These are phyloP conservation scores for Aurelia coerulea DNA, from an alignment of 30 jellyfish, hydroid and myxozoan species.

Conservation along the genomic window DNA sequence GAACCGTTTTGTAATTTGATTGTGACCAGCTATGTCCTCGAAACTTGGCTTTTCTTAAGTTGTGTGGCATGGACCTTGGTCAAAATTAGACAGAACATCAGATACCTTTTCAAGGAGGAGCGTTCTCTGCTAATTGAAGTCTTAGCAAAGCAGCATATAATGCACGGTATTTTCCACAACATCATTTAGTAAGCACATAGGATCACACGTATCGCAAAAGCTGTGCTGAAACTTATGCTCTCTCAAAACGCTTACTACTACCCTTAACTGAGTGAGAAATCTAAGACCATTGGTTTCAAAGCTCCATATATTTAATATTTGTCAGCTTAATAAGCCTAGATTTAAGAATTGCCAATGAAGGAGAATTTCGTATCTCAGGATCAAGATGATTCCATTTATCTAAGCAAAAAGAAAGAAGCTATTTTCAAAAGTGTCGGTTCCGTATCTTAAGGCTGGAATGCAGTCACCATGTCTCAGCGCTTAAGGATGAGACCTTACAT, in stretches of 20 bases:
- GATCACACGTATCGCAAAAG: not conserved
- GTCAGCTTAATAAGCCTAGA: not conserved
- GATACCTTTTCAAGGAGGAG: no score
- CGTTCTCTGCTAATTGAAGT: not conserved
- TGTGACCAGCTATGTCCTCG: no score
- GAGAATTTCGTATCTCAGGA: not conserved
- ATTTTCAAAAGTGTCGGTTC: not conserved
- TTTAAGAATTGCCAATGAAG: not conserved
- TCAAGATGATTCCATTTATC: not conserved
- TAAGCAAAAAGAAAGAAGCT: not conserved
- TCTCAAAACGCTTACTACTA: not conserved
- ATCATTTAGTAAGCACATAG: not conserved
- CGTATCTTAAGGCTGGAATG: slow-evolving; percentile 5
- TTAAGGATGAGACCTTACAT: not conserved
- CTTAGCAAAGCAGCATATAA: not conserved
- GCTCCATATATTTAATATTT: not conserved
- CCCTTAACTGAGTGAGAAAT: not conserved
- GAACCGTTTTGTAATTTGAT: no score
- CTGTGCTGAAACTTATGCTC: not conserved
- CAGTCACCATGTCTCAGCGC: not conserved
- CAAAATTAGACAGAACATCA: no score
- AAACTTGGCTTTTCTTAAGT: no score
- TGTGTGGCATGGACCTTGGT: no score
- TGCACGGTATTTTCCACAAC: not conserved
- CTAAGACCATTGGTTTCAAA: not conserved